Base-by-base conservation (phyloP, 2,888 invertebrate species). In the Drosophila meridionalis region DNA sequence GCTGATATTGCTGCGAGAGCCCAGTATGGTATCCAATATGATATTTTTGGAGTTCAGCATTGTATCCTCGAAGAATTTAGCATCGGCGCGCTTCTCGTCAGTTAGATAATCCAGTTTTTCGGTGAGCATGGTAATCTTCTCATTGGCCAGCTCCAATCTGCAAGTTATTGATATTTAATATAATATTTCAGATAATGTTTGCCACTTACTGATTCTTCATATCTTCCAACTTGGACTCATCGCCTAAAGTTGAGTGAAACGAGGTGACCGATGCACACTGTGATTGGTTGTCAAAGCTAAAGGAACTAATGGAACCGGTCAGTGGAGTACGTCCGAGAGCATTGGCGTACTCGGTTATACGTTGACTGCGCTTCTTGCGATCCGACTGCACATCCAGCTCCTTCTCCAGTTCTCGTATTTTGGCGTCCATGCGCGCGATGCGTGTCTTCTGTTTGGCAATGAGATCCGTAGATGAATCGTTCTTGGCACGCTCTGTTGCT, bases 111-210 rank as follows among this genome's bases (percentile, higher is more conserved):
- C 78, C 0, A 93, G 66, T 69, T 93, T 93, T 42, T 93, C 92
- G 1, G 88, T 91, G 7, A 93, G 74, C 75, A 92, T 83, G 5
- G 79, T 74, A 2, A 93, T 92, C 69, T 92, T 92, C 61, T 93
- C 93, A 4, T 82, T 87, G 3, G 92, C 84, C 43, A 92, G 58
- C 79, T 93, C 93, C 63, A 93, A 82, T 67, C 93, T 93, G 30
- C 2, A 14, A 5, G 1, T 52, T 34, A 38, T 50, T 20, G 20
- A 28, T 40, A 3, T 20, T 20, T 20, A 20, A 20, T 20, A 20
- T 20, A 20, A 20, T 11, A n/a, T 9, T 5, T n/a, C n/a, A 36
- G 26, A 1, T 14, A 9, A 5, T 32, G 1, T 9, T 3, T 32
- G n/a, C 2, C 9, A 75, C 82, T 79, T 72, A 93, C 93, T 91